Evolutionary conservation across 1,140 invertebrate genomes (phyloP).

Genomic region (Drosophila albomicans): DNA sequence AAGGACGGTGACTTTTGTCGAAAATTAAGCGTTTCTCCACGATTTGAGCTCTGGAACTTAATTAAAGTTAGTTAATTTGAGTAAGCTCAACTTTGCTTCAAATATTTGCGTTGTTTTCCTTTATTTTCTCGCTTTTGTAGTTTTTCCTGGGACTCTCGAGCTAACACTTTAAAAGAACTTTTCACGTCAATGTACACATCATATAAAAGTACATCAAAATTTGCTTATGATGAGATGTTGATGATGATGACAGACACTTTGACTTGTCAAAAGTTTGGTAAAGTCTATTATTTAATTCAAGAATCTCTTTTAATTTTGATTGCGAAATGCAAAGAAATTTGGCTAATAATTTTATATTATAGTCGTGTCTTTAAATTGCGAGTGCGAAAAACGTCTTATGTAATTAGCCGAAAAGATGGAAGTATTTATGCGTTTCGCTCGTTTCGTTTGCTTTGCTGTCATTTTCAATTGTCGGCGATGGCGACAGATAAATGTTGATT

Average conservation of each 20-base stretch:
- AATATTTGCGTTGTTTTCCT: slow-evolving; percentile 2
- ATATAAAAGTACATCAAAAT: too few relatives aligned
- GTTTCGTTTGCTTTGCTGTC: slow-evolving; percentile 34
- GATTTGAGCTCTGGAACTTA: slow-evolving; percentile 1
- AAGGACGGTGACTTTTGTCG: not conserved
- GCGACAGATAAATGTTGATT: slow-evolving; percentile 64
- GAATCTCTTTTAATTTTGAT: not conserved
- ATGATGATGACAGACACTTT: too few relatives aligned
- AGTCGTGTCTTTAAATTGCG: not conserved
- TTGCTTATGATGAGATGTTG: too few relatives aligned
- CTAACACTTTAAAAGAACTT: too few relatives aligned
- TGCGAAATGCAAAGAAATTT: not conserved
- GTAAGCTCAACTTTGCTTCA: not conserved
- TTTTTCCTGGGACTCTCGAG: not conserved
- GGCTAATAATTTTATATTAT: too few relatives aligned
- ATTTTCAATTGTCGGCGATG: slow-evolving; percentile 62
- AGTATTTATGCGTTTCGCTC: slow-evolving; percentile 40
- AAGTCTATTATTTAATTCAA: too few relatives aligned
- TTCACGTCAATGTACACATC: too few relatives aligned
- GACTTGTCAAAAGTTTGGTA: too few relatives aligned
- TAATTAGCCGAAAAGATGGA: slow-evolving; percentile 35
- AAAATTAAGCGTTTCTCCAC: not conserved
- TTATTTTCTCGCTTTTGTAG: not conserved
- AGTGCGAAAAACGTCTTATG: slow-evolving; percentile 7
- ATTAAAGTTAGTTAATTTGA: slow-evolving; percentile 1